phyloP scores from a whole-genome alignment of 2,888 invertebrate genomes.

The Amphipyra berbera region DNA sequence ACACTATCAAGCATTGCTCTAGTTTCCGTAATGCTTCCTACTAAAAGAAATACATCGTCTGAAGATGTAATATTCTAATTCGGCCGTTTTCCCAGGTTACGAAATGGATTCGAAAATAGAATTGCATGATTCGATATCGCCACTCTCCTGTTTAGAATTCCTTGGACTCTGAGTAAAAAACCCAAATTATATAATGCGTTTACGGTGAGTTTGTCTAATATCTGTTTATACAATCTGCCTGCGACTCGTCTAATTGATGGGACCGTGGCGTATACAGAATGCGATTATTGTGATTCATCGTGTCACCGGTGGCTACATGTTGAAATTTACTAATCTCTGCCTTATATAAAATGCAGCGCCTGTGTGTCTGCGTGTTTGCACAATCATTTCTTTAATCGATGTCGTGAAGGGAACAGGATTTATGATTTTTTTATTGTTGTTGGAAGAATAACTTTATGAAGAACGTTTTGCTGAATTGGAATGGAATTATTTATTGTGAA shows the following conservation, averaged over 20 bases:
- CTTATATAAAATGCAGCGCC: constrained; percentile 60
- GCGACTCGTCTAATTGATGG: constrained; percentile 71
- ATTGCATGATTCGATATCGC: constrained; percentile 50
- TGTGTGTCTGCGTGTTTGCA: constrained; percentile 55
- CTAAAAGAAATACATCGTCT: constrained; percentile 42
- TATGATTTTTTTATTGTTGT: constrained; percentile 52
- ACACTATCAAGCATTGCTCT: constrained; percentile 40
- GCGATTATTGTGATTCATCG: constrained; percentile 65
- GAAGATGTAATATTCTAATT: constrained; percentile 45
- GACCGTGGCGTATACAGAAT: constrained; percentile 64
- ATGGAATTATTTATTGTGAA: constrained; percentile 43
- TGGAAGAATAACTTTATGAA: constrained; percentile 45
- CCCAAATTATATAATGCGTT: constrained; percentile 66
- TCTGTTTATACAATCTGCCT: constrained; percentile 67
- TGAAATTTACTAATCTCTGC: constrained; percentile 58
- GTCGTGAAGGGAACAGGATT: constrained; percentile 60
- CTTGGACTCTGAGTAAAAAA: constrained; percentile 59
- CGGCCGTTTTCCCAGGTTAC: constrained; percentile 46
- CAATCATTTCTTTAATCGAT: constrained; percentile 61
- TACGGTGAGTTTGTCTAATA: constrained; percentile 65
- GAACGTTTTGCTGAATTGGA: constrained; percentile 26
- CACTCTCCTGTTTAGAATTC: constrained; percentile 57
- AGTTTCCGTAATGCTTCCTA: constrained; percentile 41
- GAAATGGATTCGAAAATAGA: constrained; percentile 49
- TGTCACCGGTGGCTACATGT: constrained; percentile 55